phyloP scores from a whole-genome alignment of 2,797 vertebrate species.

The Cirrhinus molitorella region DNA sequence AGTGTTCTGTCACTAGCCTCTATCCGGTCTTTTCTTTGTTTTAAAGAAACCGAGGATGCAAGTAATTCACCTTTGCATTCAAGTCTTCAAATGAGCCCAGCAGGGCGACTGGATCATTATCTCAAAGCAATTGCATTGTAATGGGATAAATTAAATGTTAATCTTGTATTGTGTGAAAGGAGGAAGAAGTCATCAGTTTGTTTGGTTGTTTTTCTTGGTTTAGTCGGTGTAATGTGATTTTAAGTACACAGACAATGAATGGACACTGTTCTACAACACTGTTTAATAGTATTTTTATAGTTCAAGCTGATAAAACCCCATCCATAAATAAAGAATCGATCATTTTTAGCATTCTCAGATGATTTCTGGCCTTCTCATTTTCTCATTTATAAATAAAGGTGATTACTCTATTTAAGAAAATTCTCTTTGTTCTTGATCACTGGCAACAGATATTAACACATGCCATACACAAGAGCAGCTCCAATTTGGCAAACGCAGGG shows the following conservation, averaged over 20 bases:
- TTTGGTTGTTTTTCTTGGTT: not conserved
- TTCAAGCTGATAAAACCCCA: not conserved
- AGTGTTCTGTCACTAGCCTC: slow-evolving; percentile 56
- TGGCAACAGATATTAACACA: slow-evolving; percentile 61
- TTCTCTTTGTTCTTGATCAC: slow-evolving; percentile 54
- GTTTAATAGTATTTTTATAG: not conserved
- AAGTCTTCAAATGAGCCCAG: slow-evolving; percentile 85
- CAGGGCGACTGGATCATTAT: slow-evolving; percentile 85
- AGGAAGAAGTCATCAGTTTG: not conserved
- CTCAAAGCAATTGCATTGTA: slow-evolving; percentile 66
- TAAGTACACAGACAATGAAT: slow-evolving; percentile 17
- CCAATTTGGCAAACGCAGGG: slow-evolving; percentile 59
- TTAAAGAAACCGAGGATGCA: slow-evolving; percentile 84
- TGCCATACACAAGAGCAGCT: slow-evolving; percentile 52
- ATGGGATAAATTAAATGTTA: slow-evolving; percentile 16
- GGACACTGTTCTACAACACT: slow-evolving; percentile 1
- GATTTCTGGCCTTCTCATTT: not conserved
- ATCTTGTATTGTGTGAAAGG: not conserved
- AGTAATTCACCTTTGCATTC: slow-evolving; percentile 80
- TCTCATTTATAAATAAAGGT: slow-evolving; percentile 29
- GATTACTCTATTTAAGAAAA: slow-evolving; percentile 23
- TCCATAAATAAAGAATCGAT: not conserved
- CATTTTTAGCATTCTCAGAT: too few species aligned
- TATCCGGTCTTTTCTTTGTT: slow-evolving; percentile 64
- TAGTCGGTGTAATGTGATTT: slow-evolving; percentile 18